phyloP scores from a whole-genome alignment of 2,888 invertebrate species.

The Lochmaea capreae region DNA sequence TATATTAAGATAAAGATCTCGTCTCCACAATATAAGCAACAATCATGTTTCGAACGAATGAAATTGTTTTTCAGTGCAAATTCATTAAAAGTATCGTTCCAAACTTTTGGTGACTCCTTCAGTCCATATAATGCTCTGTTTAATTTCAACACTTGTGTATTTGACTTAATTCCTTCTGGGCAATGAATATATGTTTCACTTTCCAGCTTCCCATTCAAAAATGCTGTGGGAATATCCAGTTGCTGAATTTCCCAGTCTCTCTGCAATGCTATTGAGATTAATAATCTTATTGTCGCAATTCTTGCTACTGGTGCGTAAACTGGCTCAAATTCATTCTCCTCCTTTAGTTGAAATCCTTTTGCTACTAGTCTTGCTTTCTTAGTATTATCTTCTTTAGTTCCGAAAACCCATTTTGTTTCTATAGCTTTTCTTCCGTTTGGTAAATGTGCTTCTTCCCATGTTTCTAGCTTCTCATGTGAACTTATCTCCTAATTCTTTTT shows the following conservation, averaged over 20 bases:
- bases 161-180: slow-evolving; percentile 35
- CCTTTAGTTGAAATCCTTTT: slow-evolving; percentile 36
- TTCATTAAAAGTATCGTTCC: slow-evolving; percentile 40
- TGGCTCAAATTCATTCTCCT: no score
- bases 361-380: slow-evolving; percentile 43
- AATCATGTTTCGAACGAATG: slow-evolving; percentile 12
- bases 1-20: no score
- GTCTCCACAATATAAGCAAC: no score
- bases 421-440: no score
- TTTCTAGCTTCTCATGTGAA: neutral
- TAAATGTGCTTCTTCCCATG: no score
- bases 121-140: slow-evolving; percentile 41
- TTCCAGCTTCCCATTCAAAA: slow-evolving; percentile 44
- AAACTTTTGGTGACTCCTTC: slow-evolving; percentile 37
- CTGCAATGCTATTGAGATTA: slow-evolving; percentile 27
- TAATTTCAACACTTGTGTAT: slow-evolving; percentile 29
- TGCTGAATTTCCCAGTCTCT: slow-evolving; percentile 36
- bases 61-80: slow-evolving; percentile 37
- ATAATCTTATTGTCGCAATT: no score
- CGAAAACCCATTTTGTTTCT: no score
- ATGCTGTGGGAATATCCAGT: slow-evolving; percentile 1
- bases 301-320: no score
- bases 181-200: slow-evolving; percentile 39
- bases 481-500: slow-evolving; percentile 19
- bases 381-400: no score